Evolutionary conservation across 2,888 invertebrate species (phyloP), one percentile per base, ranked within the genome.

Genomic region (Pandemis corylana): DNA sequence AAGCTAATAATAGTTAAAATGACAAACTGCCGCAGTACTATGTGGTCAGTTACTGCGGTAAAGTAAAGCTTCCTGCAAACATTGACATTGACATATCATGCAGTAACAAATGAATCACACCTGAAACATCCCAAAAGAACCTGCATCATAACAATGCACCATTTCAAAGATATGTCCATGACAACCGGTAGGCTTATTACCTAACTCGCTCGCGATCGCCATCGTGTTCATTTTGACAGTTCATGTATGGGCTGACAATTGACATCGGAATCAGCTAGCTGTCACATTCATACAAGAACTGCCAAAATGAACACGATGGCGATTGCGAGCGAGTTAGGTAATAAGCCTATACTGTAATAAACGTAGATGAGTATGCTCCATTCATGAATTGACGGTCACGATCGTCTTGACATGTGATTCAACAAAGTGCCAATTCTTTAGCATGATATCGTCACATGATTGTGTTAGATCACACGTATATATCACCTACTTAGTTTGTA

Each of bases 321-420:
- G n/a, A n/a, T n/a, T n/a, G n/a, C n/a, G n/a, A n/a, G n/a, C n/a
- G n/a, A n/a, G n/a, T n/a, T n/a, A n/a, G n/a, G n/a, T n/a, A n/a
- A n/a, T n/a, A n/a, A n/a, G n/a, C n/a, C n/a, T n/a, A n/a, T n/a
- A n/a, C n/a, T 20, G 20, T 49, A 15, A 53, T 53, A 59, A 5
- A 9, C 53, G 12, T 53, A 53, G 4, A 59, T 59, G 59, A 59
- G 56, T 59, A 28, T 59, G 28, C 28, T 59, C 10, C 28, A 59
- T 59, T 59, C 59, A 59, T 53, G 12, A 28, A 12, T 59, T 28
- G 59, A 28, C 53, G 13, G 59, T 28, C 28, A 28, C 28, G 20
- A 28, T 59, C 59, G 59, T 59, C 7, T 20, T 20, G 59, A 9
- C 28, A 10, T 59, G 59, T 59, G 59, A 59, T 59, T 59, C 59